Base-by-base conservation (phyloP, 2,888 invertebrate species). In the Hololepta plana region DNA sequence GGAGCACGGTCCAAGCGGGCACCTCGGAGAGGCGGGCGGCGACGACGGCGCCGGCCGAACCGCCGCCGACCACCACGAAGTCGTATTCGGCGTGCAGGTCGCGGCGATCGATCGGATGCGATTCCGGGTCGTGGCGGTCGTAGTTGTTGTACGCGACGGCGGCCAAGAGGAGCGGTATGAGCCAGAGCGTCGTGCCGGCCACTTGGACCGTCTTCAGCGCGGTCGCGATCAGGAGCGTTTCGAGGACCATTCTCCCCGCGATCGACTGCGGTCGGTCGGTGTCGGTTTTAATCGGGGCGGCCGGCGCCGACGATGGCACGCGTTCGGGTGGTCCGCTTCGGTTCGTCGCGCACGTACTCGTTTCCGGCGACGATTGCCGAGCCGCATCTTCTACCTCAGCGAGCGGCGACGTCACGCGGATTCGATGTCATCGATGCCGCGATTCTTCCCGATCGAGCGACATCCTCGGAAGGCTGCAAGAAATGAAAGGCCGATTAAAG, bases 41-140 rank as follows among this genome's bases (percentile, higher is more conserved):
- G 2, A 90, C 67, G 2, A 88, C 88, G 0, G 87, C 84, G 0
- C 88, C 88, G 0, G 88, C 88, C 0, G 85, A 84, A 1, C 90
- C 90, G 2, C 77, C 84, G 3, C 87, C 87, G 3, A 87, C 62
- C 2, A 85, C 64, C 13, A 87, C 61, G 44, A 85, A 85, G 46
- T 87, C 87, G 47, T 87, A 85, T 44, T 81, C 80, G n/a, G 59
- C 59, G 16, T 35, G 29, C 8, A 75, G 55, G 13, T 67, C 69
- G 32, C 70, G 65, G 34, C 66, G 70, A 42, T 84, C 72, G 32
- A 72, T 57, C 0, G 80, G 71, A 24, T 65, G 67, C 3, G 77
- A 71, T 51, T 85, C 85, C 0, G 85, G 85, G 45, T 85, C 85
- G 12, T 74, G 61, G 15, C 67, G 66, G 46, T 76, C 79, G 49